Base-by-base conservation (phyloP, 2,113 vertebrate species). In the Brachyhypopomus occidentalis region DNA sequence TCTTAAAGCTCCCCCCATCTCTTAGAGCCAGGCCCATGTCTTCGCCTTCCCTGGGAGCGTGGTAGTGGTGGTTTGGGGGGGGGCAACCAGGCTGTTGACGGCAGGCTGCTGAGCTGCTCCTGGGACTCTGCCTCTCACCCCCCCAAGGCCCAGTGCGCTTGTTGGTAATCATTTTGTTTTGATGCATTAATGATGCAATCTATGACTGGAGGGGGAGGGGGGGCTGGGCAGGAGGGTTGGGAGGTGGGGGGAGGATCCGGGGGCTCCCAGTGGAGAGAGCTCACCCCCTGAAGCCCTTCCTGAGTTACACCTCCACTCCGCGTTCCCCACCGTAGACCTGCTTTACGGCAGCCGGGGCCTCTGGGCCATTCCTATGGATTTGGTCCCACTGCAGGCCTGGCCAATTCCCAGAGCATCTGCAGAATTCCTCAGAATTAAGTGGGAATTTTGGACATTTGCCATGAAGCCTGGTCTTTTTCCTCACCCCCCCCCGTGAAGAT, bases 161-260 rank as follows among this genome's bases (percentile, higher is more conserved):
- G 72, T 81, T 83, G 82, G 81, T 89, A 88, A 88, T 88, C 84
- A 84, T 88, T 87, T 86, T 89, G 86, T 89, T 88, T 85, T 87
- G 87, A 85, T 87, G 85, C 84, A 63, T 87, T 87, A 89, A 88
- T 88, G 88, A 87, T 88, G 88, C 86, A 89, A 88, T 86, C 80
- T 88, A 81, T 78, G 86, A 82, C 83, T 87, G 30, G 30, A 3
- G 30, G 30, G 30, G 30, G 30, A n/a, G 41, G 83, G 72, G 84
- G 52, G 85, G 77, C 59, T 84, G 25, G 80, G 59, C 56, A 72
- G 52, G 78, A 77, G 75, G 41, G 63, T 79, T 84, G 84, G 76
- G 83, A 74, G 45, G 45, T 1, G 12, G 2, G 2, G 78, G 83
- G 84, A 75, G 52, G 52, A 71, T 76, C 70, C 34, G n/a, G 19